Percentiles rank a stretch among this genome's conserved stretches.
Evolutionary conservation across 2,113 vertebrate species (phyloP).

Genomic region (Hemibagrus wyckioides): DNA sequence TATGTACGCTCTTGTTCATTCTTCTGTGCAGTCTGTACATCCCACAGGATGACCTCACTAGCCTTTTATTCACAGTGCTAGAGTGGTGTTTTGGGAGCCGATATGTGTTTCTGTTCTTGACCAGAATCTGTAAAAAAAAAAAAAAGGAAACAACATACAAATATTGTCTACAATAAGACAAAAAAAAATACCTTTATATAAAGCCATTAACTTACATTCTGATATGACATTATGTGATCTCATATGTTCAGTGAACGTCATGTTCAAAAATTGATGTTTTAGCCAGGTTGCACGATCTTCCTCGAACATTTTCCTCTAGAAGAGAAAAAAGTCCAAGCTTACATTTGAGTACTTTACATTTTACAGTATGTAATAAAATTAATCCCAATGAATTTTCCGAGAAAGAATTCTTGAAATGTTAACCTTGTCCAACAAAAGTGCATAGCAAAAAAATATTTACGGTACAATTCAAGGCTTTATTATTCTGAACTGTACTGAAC

Average conservation of each 20-base stretch:
- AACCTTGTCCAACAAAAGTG: background rate
- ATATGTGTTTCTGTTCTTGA: slow-evolving; percentile 45
- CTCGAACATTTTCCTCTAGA: slow-evolving; percentile 90
- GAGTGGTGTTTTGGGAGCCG: slow-evolving; percentile 43
- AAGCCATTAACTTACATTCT: slow-evolving; percentile 75
- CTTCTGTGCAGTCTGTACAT: background rate
- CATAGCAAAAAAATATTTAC: background rate
- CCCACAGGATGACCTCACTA: background rate
- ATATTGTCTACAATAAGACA: too few species aligned
- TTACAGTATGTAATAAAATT: background rate
- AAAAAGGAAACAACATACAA: background rate
- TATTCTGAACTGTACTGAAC: background rate
- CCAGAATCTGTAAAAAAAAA: slow-evolving; percentile 6
- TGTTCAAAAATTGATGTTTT: slow-evolving; percentile 93
- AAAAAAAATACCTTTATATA: background rate
- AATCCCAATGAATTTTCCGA: background rate
- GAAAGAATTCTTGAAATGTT: background rate
- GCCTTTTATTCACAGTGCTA: slow-evolving; percentile 4
- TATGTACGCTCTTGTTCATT: background rate
- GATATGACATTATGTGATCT: slow-evolving; percentile 83
- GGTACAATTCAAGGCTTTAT: background rate
- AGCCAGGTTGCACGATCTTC: slow-evolving; percentile 90
- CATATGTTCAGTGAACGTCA: slow-evolving; percentile 83
- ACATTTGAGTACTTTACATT: background rate
- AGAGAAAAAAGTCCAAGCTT: background rate